Evolutionary conservation across 2,113 vertebrate genomes (phyloP), one percentile per base, ranked within the genome.

Genomic region (Ictalurus furcatus): DNA sequence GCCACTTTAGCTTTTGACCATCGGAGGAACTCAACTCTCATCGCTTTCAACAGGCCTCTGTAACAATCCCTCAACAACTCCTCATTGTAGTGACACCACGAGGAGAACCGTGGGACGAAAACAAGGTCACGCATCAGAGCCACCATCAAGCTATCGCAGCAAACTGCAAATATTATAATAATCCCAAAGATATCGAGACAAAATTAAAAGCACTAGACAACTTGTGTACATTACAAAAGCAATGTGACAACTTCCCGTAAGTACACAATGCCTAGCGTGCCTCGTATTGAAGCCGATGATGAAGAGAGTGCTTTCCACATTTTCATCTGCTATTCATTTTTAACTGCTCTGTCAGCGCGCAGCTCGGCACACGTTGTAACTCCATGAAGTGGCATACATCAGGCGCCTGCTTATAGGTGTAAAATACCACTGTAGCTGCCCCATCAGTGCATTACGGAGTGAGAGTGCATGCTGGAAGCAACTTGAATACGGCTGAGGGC

Each of bases 401-500:
- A 94, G 92, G 91, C 71, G 28, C 89, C 92, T 89, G 90, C 92
- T 92, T 90, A 85, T 89, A 95, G 93, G 95, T 96, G 95, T 95
- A 96, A 98, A 96, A 96, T 94, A 95, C 95, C 95, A 96, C 93
- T 91, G 93, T 94, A 93, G 93, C 71, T 94, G 92, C 61, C 87
- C 91, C 92, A 95, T 93, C 95, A 93, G 96, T 97, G 96, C 95
- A 96, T 97, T 96, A 96, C 94, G 92, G 96, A 96, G 91, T 90
- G 85, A 95, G 93, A 93, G 96, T 94, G 94, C 93, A 94, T 93
- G 94, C 93, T 90, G 81, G 95, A 95, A 95, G 93, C 91, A 92
- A 95, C 96, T 94, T 95, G 93, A 94, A 95, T 95, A 94, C 95
- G 95, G 96, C 95, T 95, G 96, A 96, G 97, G 96, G 97, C 95